These are phyloP conservation scores for Saccopteryx bilineata DNA, from an alignment of 2,113 vertebrate species.

Conservation along the genomic window DNA sequence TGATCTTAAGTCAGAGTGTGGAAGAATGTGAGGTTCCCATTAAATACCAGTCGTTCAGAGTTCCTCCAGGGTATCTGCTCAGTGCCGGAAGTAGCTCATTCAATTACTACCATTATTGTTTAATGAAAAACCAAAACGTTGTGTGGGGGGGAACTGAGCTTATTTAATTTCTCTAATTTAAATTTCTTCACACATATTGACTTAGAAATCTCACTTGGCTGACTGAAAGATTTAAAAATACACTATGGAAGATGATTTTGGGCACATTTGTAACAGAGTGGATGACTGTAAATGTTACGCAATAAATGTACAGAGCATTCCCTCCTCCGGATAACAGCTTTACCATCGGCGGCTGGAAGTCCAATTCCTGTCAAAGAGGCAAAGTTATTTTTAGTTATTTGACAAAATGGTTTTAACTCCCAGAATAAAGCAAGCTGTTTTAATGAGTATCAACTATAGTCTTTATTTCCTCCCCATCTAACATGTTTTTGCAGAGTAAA, in stretches of 20 bases:
- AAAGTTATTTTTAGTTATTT: slow-evolving; percentile 69
- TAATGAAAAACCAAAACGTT: slow-evolving; percentile 69
- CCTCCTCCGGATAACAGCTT: slow-evolving; percentile 46
- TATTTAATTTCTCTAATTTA: slow-evolving; percentile 68
- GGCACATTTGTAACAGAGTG: slow-evolving; percentile 33
- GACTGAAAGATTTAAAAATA: slow-evolving; percentile 59
- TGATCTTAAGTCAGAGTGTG: background rate
- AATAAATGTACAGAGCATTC: slow-evolving; percentile 18
- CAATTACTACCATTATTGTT: slow-evolving; percentile 17
- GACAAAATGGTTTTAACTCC: slow-evolving; percentile 71
- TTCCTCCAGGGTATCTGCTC: background rate
- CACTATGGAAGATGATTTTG: background rate
- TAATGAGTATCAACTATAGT: slow-evolving; percentile 50
- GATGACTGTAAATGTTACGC: slow-evolving; percentile 30
- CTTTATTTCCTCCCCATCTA: slow-evolving; percentile 54
- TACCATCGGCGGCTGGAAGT: background rate
- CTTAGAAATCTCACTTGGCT: slow-evolving; percentile 60
- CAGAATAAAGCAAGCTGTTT: slow-evolving; percentile 49
- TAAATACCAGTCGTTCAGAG: background rate
- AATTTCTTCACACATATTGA: slow-evolving; percentile 50
- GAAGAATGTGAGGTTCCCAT: background rate
- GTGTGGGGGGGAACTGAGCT: background rate
- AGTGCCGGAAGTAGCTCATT: background rate
- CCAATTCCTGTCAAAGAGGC: slow-evolving; percentile 60
- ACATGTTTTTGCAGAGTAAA: slow-evolving; percentile 39